These are phyloP conservation scores for Anisognathus igniventris DNA, from an alignment of 2,797 vertebrate species.

Conservation along the genomic window DNA sequence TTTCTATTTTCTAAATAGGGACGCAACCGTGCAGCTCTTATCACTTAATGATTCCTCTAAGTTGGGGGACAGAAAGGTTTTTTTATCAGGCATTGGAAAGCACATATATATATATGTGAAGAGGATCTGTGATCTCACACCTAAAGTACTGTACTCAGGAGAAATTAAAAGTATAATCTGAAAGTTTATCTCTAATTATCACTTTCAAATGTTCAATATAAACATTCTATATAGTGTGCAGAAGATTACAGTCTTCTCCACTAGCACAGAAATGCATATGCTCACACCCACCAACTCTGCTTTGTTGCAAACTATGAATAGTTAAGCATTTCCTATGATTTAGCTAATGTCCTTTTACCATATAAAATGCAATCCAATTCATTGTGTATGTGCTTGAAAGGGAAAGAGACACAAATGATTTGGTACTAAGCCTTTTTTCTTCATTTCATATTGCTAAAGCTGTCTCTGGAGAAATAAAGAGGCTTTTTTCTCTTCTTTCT, in stretches of 20 bases:
- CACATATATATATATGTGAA: not conserved
- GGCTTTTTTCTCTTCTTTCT: slow-evolving; percentile 38
- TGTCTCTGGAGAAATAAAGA: slow-evolving; percentile 59
- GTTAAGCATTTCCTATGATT: slow-evolving; percentile 1
- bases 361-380: not conserved
- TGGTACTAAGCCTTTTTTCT: not conserved
- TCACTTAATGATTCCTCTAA: not conserved
- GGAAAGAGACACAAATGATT: not conserved
- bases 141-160: not conserved
- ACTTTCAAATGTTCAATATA: not conserved
- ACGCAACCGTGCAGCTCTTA: not conserved
- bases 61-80: not conserved
- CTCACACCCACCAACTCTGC: not conserved
- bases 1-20: not conserved
- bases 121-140: not conserved
- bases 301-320: not conserved
- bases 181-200: not conserved
- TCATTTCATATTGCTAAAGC: slow-evolving; percentile 18
- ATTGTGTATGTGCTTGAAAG: not conserved
- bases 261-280: not conserved
- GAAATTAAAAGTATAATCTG: not conserved
- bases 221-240: not conserved
- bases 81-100: not conserved
- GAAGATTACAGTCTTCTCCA: not conserved
- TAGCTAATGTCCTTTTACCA: slow-evolving; percentile 1